Evolutionary conservation across 2,113 vertebrate genomes (phyloP).

Genomic region (Collichthys lucidus): DNA sequence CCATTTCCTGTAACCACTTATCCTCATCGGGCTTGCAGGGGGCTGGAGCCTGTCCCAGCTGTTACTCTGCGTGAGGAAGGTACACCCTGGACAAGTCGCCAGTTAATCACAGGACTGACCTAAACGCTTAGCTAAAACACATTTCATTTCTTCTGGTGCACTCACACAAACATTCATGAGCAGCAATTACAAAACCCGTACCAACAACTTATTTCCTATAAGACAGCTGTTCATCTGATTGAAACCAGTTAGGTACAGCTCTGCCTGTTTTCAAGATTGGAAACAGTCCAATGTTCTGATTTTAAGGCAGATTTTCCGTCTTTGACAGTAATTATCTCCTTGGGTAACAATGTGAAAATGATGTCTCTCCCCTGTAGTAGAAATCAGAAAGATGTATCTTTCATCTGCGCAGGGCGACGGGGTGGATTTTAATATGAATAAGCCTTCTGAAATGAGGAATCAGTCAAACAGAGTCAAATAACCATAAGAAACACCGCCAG

Average conservation of each 20-base stretch:
- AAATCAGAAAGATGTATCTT: background rate
- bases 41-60: too few relatives aligned
- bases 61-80: too few relatives aligned
- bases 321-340: constrained; percentile 12
- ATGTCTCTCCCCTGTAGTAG: background rate
- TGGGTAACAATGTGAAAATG: background rate
- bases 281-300: background rate
- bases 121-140: background rate
- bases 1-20: too few relatives aligned
- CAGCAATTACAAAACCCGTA: background rate
- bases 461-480: background rate
- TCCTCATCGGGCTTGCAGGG: too few relatives aligned
- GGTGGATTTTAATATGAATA: constrained; percentile 18
- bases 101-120: too few relatives aligned
- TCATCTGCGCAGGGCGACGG: background rate
- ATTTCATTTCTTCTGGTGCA: background rate
- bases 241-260: background rate
- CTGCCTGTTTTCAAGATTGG: background rate
- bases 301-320: background rate
- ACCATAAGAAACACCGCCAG: background rate
- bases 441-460: background rate
- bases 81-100: too few relatives aligned
- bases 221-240: background rate
- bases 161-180: background rate
- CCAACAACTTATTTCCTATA: background rate